A percentile compares a stretch with the other conserved stretches of the same genome.
These are phyloP conservation scores for Ennomos fuscantarius DNA, from an alignment of 2,888 invertebrate species.

Conservation along the genomic window DNA sequence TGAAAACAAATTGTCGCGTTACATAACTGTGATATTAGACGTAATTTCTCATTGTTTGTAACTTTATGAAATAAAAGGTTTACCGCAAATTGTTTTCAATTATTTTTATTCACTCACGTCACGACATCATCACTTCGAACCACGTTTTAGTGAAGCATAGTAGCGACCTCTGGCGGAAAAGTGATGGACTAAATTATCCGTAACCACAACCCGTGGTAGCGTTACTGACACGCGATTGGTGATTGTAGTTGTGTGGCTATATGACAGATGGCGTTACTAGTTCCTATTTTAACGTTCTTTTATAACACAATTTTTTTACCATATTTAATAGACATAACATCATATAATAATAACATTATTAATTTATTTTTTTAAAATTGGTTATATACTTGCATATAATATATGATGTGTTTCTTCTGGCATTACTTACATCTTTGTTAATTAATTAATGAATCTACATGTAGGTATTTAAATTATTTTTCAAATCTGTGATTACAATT, in stretches of 20 bases:
- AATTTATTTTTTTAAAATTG: too few species aligned
- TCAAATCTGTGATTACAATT: too few species aligned
- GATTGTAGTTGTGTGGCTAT: neutral
- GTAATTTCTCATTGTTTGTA: constrained; percentile 35
- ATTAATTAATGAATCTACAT: too few species aligned
- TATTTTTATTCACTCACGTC: constrained; percentile 21
- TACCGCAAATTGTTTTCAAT: constrained; percentile 28
- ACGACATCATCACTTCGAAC: neutral
- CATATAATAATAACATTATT: too few species aligned
- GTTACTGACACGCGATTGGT: too few species aligned
- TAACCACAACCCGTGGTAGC: neutral
- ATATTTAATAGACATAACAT: too few species aligned
- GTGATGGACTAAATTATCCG: constrained; percentile 9
- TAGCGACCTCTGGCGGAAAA: constrained; percentile 23
- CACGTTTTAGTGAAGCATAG: neutral
- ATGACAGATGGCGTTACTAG: constrained; percentile 11
- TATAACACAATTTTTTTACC: too few species aligned
- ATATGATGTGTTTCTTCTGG: too few species aligned
- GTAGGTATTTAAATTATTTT: too few species aligned
- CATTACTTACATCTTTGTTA: too few species aligned
- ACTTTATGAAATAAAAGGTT: constrained; percentile 33
- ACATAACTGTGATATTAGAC: constrained; percentile 56
- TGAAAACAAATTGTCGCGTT: constrained; percentile 32
- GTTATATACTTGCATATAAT: too few species aligned
- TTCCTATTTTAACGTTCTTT: too few species aligned